phyloP scores from a whole-genome alignment of 2,113 vertebrate genomes.

The Lipotes vexillifer region DNA sequence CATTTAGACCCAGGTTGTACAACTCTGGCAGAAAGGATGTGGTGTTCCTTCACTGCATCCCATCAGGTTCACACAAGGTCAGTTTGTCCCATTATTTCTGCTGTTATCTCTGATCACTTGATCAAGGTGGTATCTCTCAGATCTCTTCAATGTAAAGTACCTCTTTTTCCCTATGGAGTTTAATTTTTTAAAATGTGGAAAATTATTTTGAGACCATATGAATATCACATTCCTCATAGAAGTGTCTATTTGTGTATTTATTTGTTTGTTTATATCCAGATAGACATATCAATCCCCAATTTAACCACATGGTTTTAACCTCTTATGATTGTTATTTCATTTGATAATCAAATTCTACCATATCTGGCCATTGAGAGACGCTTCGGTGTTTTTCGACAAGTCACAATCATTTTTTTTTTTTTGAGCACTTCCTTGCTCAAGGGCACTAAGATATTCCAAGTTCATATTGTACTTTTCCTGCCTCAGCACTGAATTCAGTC shows the following conservation, averaged over 20 bases:
- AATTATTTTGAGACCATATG: neutral
- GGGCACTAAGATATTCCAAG: neutral
- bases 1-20: neutral
- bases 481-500: neutral
- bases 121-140: neutral
- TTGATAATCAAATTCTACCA: neutral
- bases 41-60: neutral
- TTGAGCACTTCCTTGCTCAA: neutral
- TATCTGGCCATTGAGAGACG: accelerated
- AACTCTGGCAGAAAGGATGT: neutral
- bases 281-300: neutral
- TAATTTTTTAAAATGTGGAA: neutral
- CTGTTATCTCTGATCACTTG: neutral
- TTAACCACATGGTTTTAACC: neutral
- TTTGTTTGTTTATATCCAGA: neutral
- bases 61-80: neutral
- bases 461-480: neutral
- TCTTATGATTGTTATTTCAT: neutral
- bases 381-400: neutral
- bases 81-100: neutral
- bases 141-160: neutral
- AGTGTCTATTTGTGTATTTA: neutral
- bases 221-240: neutral
- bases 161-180: neutral
- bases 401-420: neutral